Conservation (phyloP, 2,113 vertebrate species). For the Artemisiospiza belli region DNA sequence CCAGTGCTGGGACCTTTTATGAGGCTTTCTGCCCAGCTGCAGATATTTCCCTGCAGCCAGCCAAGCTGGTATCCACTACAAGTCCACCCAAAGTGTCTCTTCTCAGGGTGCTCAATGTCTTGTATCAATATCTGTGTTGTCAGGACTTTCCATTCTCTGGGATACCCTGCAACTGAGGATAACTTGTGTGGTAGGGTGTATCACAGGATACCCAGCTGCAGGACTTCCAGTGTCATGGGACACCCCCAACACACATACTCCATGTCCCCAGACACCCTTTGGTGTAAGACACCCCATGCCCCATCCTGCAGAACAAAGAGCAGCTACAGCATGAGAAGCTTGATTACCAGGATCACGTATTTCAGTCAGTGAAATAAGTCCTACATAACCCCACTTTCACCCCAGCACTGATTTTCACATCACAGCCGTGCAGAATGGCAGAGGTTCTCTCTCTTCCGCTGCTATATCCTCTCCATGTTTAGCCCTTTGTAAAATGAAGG, state of each 20-base stretch:
- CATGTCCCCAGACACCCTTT: not conserved
- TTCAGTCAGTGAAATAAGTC: not conserved
- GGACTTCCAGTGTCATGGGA: not conserved
- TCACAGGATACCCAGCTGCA: not conserved
- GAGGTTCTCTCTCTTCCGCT: not conserved
- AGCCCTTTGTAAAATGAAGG: conserved; percentile 9
- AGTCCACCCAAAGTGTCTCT: not conserved
- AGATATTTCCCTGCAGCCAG: not conserved
- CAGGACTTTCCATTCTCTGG: not conserved
- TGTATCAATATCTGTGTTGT: rapidly evolving
- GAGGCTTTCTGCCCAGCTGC: not conserved
- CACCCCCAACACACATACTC: not conserved
- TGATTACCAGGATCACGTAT: rapidly evolving
- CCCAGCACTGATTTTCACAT: not conserved
- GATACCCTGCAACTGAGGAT: not conserved
- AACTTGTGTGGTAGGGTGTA: not conserved
- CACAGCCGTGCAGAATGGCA: not conserved
- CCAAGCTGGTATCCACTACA: not conserved
- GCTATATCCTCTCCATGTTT: not conserved
- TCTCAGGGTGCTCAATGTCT: not conserved
- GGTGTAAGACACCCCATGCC: not conserved
- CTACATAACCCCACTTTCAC: not conserved
- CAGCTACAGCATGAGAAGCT: not conserved
- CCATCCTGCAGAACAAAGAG: not conserved
- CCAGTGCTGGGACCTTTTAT: rapidly evolving